These are phyloP conservation scores for Hemistola chrysoprasaria DNA, from an alignment of 2,888 invertebrate species.

Conservation along the genomic window DNA sequence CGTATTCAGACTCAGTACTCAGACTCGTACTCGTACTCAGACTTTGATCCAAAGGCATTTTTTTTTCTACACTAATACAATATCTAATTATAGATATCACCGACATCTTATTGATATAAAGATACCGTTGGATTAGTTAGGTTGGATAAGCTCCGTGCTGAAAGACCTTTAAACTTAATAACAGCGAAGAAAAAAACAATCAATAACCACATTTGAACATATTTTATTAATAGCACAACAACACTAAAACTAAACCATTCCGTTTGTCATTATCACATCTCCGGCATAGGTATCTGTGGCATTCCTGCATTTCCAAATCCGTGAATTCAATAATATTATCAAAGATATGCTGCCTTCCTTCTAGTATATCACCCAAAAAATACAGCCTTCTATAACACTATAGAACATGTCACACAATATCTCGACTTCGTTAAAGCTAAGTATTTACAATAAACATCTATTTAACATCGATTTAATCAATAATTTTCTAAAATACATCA, in stretches of 20 bases:
- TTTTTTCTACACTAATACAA: too few relatives aligned
- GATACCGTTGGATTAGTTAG: too few relatives aligned
- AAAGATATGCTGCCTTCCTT: constrained; percentile 73
- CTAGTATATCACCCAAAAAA: constrained; percentile 80
- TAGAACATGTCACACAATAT: constrained; percentile 63
- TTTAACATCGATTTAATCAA: constrained; percentile 81
- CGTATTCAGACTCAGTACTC: too few relatives aligned
- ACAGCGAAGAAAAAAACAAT: constrained; percentile 37
- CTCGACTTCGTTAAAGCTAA: constrained; percentile 59
- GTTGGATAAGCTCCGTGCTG: too few relatives aligned
- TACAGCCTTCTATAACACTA: constrained; percentile 79
- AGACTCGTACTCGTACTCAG: too few relatives aligned
- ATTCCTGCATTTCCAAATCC: constrained; percentile 25
- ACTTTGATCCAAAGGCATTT: too few relatives aligned
- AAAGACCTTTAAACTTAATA: too few relatives aligned
- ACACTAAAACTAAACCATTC: constrained; percentile 71
- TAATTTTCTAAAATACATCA: constrained; percentile 81
- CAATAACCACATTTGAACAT: constrained; percentile 71
- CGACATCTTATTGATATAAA: too few relatives aligned
- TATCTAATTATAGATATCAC: too few relatives aligned
- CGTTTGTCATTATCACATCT: constrained; percentile 71
- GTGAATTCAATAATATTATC: constrained; percentile 61
- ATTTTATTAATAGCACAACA: constrained; percentile 82
- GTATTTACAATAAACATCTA: constrained; percentile 81
- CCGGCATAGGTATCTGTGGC: constrained; percentile 53